Percentiles rank a stretch among this genome's conserved stretches.
Evolutionary conservation across 2,113 vertebrate genomes (phyloP).

Genomic region (Psettodes erumei): DNA sequence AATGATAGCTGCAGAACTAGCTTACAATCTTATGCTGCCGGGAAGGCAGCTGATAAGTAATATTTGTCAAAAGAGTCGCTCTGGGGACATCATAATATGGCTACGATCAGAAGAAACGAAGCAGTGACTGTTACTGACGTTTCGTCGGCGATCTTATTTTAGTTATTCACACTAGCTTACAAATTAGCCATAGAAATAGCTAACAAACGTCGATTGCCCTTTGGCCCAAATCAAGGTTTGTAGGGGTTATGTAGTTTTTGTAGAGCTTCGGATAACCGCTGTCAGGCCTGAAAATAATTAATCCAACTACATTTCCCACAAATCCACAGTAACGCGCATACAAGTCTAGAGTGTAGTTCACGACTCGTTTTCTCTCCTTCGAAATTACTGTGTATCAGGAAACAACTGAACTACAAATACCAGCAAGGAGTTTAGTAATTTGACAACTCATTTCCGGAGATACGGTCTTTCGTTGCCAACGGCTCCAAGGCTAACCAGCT

Average conservation of each 20-base stretch:
- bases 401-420: constrained; percentile 76
- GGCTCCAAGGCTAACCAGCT: constrained; percentile 49
- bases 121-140: neutral
- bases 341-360: constrained; percentile 66
- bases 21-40: constrained; percentile 8
- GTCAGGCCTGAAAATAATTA: neutral
- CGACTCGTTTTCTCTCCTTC: accelerated
- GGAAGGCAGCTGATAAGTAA: neutral
- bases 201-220: constrained; percentile 62
- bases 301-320: constrained; percentile 63
- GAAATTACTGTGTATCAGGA: accelerated
- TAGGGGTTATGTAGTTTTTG: constrained; percentile 74
- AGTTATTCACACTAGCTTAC: constrained; percentile 36
- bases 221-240: constrained; percentile 37
- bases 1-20: constrained; percentile 40
- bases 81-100: neutral
- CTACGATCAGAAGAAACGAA: neutral
- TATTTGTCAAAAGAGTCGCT: neutral
- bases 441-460: constrained; percentile 88
- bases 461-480: constrained; percentile 35
- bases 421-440: constrained; percentile 28
- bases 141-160: neutral
- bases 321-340: accelerated
- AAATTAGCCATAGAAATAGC: constrained; percentile 44
- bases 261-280: neutral